These are phyloP conservation scores for Coelopa frigida DNA, from an alignment of 1,140 invertebrate genomes.

Conservation along the genomic window DNA sequence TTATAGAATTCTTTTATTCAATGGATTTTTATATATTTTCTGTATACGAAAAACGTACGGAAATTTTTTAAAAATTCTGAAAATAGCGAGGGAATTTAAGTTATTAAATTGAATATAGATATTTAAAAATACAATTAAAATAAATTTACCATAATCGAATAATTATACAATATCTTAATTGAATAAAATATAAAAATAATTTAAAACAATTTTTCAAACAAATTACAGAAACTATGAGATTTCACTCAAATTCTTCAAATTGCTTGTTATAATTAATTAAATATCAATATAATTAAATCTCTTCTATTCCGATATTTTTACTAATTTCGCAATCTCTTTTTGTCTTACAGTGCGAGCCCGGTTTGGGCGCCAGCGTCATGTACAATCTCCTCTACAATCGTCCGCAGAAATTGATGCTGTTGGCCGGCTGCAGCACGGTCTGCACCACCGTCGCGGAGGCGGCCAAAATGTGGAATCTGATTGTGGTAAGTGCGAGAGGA, in stretches of 20 bases:
- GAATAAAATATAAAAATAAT: background rate
- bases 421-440: constrained; percentile 97
- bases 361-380: constrained; percentile 93
- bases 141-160: background rate
- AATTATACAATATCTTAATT: background rate
- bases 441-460: constrained; percentile 98
- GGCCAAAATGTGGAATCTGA: constrained; percentile 99
- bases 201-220: background rate
- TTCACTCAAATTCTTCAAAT: too few species aligned
- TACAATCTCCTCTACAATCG: constrained; percentile 96
- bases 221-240: too few species aligned
- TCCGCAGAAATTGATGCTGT: constrained; percentile 90
- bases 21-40: background rate
- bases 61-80: background rate
- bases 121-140: background rate
- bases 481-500: constrained; percentile 84
- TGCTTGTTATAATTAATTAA: too few species aligned
- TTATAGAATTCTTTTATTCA: too few species aligned
- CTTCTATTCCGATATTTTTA: too few species aligned
- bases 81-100: too few species aligned
- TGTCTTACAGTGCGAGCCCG: constrained; percentile 93
- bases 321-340: too few species aligned
- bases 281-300: too few species aligned
- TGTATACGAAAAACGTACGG: background rate
- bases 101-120: background rate